Evolutionary conservation across 2,797 vertebrate genomes (phyloP).

Genomic region (Mastacembelus armatus): DNA sequence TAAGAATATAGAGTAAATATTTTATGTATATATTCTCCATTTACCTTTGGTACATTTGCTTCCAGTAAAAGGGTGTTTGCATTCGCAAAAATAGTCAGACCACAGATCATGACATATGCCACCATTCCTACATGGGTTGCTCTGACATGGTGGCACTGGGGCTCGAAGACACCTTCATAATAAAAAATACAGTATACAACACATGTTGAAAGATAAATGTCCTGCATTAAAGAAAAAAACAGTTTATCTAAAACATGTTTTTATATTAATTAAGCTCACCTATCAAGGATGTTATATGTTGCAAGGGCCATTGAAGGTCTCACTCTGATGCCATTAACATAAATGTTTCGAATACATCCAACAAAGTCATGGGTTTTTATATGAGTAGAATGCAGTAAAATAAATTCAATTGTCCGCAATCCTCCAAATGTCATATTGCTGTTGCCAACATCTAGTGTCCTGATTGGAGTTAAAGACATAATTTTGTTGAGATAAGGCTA

Average conservation of each 20-base stretch:
- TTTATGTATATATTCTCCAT: background rate
- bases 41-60: slow-evolving; percentile 77
- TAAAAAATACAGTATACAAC: slow-evolving; percentile 7
- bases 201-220: background rate
- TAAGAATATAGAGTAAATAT: too few relatives aligned
- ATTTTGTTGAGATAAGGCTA: background rate
- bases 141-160: slow-evolving; percentile 66
- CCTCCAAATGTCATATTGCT: slow-evolving; percentile 83
- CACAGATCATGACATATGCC: slow-evolving; percentile 82
- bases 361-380: slow-evolving; percentile 84
- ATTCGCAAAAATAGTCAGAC: slow-evolving; percentile 82
- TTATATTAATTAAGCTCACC: slow-evolving; percentile 52
- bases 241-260: background rate
- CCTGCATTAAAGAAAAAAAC: background rate
- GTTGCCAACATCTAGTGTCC: slow-evolving; percentile 81
- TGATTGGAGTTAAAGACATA: slow-evolving; percentile 41
- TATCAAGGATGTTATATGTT: slow-evolving; percentile 75
- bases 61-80: slow-evolving; percentile 78
- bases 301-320: slow-evolving; percentile 71
- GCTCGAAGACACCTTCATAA: slow-evolving; percentile 76
- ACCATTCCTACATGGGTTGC: slow-evolving; percentile 75
- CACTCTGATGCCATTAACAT: slow-evolving; percentile 78
- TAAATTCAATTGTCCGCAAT: slow-evolving; percentile 73
- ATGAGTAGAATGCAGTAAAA: slow-evolving; percentile 72
- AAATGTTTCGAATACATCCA: slow-evolving; percentile 82